Evolutionary conservation across 2,888 invertebrate species (phyloP).

Genomic region (Clusia tigrina): DNA sequence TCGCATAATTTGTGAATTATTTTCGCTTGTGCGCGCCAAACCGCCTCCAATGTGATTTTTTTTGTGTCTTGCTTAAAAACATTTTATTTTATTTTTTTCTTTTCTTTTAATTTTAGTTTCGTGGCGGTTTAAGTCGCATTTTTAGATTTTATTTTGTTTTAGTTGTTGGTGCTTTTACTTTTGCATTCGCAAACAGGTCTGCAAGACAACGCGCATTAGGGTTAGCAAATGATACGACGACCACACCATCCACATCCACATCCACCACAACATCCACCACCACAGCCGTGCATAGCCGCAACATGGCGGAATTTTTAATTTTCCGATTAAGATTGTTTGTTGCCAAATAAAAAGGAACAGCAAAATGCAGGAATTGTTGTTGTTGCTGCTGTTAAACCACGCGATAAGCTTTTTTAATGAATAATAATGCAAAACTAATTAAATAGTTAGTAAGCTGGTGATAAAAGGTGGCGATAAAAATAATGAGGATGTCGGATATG

Average conservation of each 20-base stretch:
- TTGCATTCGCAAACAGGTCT: slow-evolving; percentile 9
- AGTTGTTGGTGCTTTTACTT: not conserved
- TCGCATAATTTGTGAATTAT: slow-evolving; percentile 64
- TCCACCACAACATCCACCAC: not conserved
- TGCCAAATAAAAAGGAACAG: not conserved
- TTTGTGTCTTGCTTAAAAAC: not conserved
- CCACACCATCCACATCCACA: not conserved
- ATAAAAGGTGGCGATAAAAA: not conserved
- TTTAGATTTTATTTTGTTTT: not conserved
- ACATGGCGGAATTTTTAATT: slow-evolving; percentile 15
- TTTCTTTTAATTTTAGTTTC: not conserved
- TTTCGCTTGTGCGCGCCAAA: slow-evolving; percentile 50
- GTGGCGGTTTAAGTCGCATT: slow-evolving; percentile 1
- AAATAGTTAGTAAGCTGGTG: slow-evolving; percentile 4
- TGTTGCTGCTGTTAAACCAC: slow-evolving; percentile 32
- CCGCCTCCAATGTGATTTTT: slow-evolving; percentile 43
- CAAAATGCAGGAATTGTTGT: not conserved
- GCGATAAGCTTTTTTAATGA: slow-evolving; percentile 32
- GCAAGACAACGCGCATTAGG: slow-evolving; percentile 9
- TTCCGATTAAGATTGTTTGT: not conserved
- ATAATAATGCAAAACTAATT: slow-evolving; percentile 24
- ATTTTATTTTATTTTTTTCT: not conserved
- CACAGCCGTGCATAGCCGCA: not conserved
- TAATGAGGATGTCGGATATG: no score
- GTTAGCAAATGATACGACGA: slow-evolving; percentile 13